These are phyloP conservation scores for Osmerus eperlanus DNA, from an alignment of 2,113 vertebrate species.

Conservation along the genomic window DNA sequence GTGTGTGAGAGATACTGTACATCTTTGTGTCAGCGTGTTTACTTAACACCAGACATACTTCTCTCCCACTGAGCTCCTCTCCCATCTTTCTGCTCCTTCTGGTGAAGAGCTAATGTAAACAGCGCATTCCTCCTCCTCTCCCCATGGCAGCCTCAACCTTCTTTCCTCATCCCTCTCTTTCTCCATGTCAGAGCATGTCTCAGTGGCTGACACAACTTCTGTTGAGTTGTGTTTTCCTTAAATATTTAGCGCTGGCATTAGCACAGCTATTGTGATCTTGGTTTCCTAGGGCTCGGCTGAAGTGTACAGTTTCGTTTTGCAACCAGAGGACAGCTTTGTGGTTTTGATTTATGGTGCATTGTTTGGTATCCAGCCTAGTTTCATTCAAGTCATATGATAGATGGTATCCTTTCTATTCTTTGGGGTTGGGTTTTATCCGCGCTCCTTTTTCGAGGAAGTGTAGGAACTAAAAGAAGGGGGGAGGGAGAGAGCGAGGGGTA, in stretches of 20 bases:
- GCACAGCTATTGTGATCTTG: slow-evolving; percentile 35
- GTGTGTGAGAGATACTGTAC: not conserved
- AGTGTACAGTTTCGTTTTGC: slow-evolving; percentile 30
- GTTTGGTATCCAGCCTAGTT: slow-evolving; percentile 43
- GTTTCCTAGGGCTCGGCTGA: slow-evolving; percentile 39
- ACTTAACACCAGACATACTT: slow-evolving; percentile 23
- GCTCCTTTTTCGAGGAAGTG: slow-evolving; percentile 17
- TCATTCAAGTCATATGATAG: slow-evolving; percentile 38
- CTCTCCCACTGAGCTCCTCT: slow-evolving; percentile 16
- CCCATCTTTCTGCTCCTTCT: slow-evolving; percentile 33
- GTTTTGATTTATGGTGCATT: slow-evolving; percentile 39
- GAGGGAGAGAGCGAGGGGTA: too few relatives aligned
- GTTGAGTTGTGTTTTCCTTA: slow-evolving; percentile 42
- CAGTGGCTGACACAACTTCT: slow-evolving; percentile 13
- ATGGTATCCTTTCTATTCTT: slow-evolving; percentile 21
- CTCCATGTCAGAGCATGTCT: slow-evolving; percentile 30
- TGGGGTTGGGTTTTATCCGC: slow-evolving; percentile 24
- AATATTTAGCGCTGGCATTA: slow-evolving; percentile 27
- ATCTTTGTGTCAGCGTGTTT: not conserved
- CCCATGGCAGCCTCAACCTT: not conserved
- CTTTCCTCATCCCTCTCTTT: slow-evolving; percentile 16
- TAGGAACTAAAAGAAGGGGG: not conserved
- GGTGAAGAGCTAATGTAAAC: slow-evolving; percentile 45
- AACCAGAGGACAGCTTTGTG: slow-evolving; percentile 39
- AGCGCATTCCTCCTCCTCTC: slow-evolving; percentile 33